A percentile compares a stretch with the other conserved stretches of the same genome.
Evolutionary conservation across 2,113 vertebrate genomes (phyloP).

Genomic region (Myotis davidii): DNA sequence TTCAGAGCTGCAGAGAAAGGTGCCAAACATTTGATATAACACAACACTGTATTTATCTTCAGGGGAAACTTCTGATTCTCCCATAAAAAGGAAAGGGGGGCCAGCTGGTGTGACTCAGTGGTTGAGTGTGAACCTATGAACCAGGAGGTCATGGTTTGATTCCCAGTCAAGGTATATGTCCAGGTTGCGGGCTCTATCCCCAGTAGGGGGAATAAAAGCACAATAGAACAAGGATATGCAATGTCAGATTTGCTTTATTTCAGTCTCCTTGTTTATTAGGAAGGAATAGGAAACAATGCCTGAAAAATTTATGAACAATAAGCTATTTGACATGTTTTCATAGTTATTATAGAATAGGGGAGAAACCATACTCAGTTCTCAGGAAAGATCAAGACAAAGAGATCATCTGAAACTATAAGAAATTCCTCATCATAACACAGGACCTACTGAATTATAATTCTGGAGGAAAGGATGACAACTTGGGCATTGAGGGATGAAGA

Average conservation of each 20-base stretch:
- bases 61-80: conserved; percentile 84
- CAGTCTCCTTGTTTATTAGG: not conserved
- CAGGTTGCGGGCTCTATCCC: too few relatives aligned
- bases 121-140: too few relatives aligned
- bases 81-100: conserved; percentile 75
- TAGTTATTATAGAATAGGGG: not conserved
- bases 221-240: not conserved
- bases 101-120: too few relatives aligned
- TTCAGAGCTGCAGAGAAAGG: conserved; percentile 72
- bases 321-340: not conserved
- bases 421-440: not conserved
- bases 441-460: not conserved
- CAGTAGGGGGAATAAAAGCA: not conserved
- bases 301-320: not conserved
- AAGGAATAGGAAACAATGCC: not conserved
- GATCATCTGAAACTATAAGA: not conserved
- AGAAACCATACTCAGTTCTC: not conserved
- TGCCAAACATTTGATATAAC: conserved; percentile 76
- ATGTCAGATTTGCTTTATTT: not conserved
- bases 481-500: not conserved
- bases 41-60: conserved; percentile 85
- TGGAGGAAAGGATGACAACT: not conserved
- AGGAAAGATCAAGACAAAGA: not conserved
- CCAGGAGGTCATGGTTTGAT: too few relatives aligned
- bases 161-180: too few relatives aligned